Conservation (phyloP, 2,797 vertebrate genomes). For the Notolepis coatsorum region DNA sequence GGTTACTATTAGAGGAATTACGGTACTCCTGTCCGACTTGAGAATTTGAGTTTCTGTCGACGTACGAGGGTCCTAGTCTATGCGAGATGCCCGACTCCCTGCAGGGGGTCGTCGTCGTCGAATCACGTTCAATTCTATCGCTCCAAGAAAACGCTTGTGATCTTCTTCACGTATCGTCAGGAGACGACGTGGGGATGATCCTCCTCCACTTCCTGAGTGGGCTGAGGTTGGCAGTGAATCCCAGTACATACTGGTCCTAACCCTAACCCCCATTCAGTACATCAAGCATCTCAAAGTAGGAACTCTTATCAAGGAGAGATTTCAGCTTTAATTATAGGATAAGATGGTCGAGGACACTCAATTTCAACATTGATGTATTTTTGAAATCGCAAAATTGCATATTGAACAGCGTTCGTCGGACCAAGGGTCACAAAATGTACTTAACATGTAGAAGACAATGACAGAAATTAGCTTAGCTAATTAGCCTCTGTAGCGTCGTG, state of each 20-base stretch:
- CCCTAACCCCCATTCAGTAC: conserved; percentile 31
- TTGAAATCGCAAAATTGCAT: too few species aligned
- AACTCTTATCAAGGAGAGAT: conserved; percentile 18
- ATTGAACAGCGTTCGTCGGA: too few species aligned
- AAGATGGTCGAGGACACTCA: conserved; percentile 12
- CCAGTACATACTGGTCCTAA: too few species aligned
- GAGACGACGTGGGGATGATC: too few species aligned
- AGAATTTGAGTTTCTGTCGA: conserved; percentile 30
- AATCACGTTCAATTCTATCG: conserved; percentile 11
- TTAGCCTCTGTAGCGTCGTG: too few species aligned
- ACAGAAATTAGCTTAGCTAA: too few species aligned
- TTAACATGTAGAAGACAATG: too few species aligned
- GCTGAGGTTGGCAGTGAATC: conserved; percentile 37
- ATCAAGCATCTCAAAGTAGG: conserved; percentile 54
- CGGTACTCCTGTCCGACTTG: conserved; percentile 20
- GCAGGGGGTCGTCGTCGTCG: conserved; percentile 13
- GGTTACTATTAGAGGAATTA: too few species aligned
- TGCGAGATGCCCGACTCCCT: conserved; percentile 11
- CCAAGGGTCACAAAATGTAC: too few species aligned
- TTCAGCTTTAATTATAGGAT: conserved; percentile 20
- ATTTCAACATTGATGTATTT: too few species aligned
- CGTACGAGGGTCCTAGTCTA: conserved; percentile 20
- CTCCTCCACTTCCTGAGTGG: conserved; percentile 25
- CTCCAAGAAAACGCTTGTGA: too few species aligned
- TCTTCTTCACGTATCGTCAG: too few species aligned